Evolutionary conservation across 2,888 invertebrate species (phyloP).

Genomic region (Adelognathus sp.): DNA sequence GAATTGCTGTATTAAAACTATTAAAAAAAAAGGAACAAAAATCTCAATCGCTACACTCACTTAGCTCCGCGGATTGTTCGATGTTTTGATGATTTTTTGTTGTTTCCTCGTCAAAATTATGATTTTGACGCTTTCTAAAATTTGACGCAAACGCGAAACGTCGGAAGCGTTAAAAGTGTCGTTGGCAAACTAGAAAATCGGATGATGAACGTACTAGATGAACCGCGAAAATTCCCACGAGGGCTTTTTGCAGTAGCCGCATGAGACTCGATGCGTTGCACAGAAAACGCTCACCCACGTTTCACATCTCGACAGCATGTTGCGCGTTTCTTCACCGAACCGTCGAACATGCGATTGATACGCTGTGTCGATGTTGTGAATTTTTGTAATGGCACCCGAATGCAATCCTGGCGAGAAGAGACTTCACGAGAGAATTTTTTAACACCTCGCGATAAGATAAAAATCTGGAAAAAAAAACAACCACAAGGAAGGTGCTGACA

Average conservation of each 20-base stretch:
- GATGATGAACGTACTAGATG: conserved; percentile 33
- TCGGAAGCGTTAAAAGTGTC: conserved; percentile 29
- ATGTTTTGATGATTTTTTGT: conserved; percentile 53
- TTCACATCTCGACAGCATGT: conserved; percentile 48
- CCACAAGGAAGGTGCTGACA: too few relatives aligned
- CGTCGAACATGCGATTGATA: conserved; percentile 31
- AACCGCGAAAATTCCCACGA: conserved; percentile 16
- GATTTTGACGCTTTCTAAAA: conserved; percentile 48
- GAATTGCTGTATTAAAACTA: conserved; percentile 67
- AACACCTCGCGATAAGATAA: too few relatives aligned
- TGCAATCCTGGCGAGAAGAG: too few relatives aligned
- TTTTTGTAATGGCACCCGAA: too few relatives aligned
- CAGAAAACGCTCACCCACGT: conserved; percentile 38
- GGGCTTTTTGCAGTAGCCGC: conserved; percentile 56
- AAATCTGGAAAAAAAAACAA: too few relatives aligned
- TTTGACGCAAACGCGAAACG: conserved; percentile 9
- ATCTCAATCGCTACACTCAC: conserved; percentile 71
- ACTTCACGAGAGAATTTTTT: too few relatives aligned
- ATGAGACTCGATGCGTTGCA: conserved; percentile 51
- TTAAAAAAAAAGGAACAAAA: conserved; percentile 35
- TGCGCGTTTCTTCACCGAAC: conserved; percentile 33
- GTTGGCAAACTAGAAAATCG: conserved; percentile 44
- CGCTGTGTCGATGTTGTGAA: conserved; percentile 17
- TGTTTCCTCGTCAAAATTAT: conserved; percentile 15
- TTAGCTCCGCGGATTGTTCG: conserved; percentile 70